phyloP scores from a whole-genome alignment of 1,140 invertebrate species.

The Heliconius congener region DNA sequence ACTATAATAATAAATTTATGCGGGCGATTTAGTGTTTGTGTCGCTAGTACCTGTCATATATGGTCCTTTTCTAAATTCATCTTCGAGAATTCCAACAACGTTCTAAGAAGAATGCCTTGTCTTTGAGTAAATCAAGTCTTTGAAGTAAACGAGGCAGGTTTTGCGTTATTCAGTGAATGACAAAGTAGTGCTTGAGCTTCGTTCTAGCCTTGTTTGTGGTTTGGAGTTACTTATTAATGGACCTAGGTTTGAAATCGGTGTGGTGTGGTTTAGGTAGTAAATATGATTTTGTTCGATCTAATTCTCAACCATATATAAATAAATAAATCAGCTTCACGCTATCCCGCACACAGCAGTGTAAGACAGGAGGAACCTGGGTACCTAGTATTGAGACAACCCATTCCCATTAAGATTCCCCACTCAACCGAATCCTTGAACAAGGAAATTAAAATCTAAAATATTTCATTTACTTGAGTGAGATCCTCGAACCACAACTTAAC shows the following conservation, averaged over 20 bases:
- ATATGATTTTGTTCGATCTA: not conserved
- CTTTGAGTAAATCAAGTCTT: not conserved
- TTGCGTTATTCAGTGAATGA: conserved; percentile 22
- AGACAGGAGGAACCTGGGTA: no score
- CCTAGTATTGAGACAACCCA: no score
- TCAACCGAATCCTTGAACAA: no score
- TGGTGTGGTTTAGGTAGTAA: not conserved
- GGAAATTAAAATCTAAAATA: no score
- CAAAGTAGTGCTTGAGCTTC: conserved; percentile 23
- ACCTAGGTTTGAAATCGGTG: not conserved
- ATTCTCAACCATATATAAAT: no score
- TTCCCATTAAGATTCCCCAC: no score
- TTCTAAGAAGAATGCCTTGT: conserved; percentile 5
- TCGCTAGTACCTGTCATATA: not conserved
- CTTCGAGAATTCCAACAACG: not conserved
- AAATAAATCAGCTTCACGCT: no score
- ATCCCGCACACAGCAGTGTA: no score
- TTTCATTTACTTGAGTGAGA: no score
- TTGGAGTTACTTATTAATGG: not conserved
- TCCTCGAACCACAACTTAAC: no score
- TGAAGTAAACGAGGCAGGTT: not conserved
- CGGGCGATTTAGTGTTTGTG: no score
- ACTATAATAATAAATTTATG: not conserved
- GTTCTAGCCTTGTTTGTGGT: not conserved
- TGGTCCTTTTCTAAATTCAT: conserved; percentile 2